Evolutionary conservation across 2,888 invertebrate species (phyloP).

Genomic region (Catotricha subobsoleta): DNA sequence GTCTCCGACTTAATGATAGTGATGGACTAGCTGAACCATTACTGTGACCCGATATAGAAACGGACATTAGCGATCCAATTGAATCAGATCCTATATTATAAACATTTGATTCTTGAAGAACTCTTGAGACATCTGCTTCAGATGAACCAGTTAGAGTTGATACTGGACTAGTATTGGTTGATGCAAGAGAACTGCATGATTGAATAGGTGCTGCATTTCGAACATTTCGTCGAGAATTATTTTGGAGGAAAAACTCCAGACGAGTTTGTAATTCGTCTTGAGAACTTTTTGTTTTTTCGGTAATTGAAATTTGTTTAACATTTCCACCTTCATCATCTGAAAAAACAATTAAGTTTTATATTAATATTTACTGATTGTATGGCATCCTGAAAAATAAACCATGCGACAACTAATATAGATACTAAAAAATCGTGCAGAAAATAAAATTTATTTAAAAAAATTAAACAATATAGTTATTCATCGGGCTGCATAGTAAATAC

Average conservation of each 20-base stretch:
- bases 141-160: conserved; percentile 76
- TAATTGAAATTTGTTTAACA: conserved; percentile 20
- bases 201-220: conserved; percentile 19
- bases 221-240: conserved; percentile 37
- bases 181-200: conserved; percentile 41
- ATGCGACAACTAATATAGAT: too few relatives aligned
- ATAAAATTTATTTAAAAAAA: too few relatives aligned
- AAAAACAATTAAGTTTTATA: too few relatives aligned
- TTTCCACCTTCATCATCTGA: conserved; percentile 55
- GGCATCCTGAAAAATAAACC: too few relatives aligned
- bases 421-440: too few relatives aligned
- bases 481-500: too few relatives aligned
- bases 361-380: too few relatives aligned
- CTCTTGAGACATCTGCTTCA: conserved; percentile 43
- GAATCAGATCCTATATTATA: conserved; percentile 44
- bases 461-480: too few relatives aligned
- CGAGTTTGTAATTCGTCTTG: conserved; percentile 70
- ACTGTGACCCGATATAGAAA: conserved; percentile 58
- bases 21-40: conserved; percentile 64
- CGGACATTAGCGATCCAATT: conserved; percentile 58
- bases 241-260: conserved; percentile 61
- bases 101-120: conserved; percentile 23
- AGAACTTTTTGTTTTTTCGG: conserved; percentile 30
- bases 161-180: conserved; percentile 75
- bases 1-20: conserved; percentile 56